Evolutionary conservation across 2,113 vertebrate species (phyloP).

Genomic region (Solenodon paradoxus): DNA sequence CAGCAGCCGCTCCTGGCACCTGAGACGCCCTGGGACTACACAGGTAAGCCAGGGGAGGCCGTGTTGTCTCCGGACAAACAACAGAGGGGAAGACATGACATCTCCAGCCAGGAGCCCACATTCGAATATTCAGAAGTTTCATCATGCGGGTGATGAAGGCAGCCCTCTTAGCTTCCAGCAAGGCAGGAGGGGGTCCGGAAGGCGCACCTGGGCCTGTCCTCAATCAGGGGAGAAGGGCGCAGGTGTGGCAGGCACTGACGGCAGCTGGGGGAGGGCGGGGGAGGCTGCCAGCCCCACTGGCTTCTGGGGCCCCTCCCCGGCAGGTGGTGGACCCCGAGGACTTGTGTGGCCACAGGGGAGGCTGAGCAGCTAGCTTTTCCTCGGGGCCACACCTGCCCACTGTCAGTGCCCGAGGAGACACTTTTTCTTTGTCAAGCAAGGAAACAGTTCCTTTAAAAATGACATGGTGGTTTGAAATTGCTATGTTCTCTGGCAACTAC

Average conservation of each 20-base stretch:
- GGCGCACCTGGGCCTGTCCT: neutral
- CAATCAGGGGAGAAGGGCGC: neutral
- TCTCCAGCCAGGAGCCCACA: slow-evolving; percentile 82
- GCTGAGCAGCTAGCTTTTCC: neutral
- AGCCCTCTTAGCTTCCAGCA: neutral
- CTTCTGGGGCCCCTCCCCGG: neutral
- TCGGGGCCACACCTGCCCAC: neutral
- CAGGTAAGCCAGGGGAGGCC: slow-evolving; percentile 88
- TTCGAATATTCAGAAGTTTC: slow-evolving; percentile 85
- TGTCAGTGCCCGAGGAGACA: neutral
- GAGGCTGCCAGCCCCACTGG: neutral
- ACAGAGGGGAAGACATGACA: slow-evolving; percentile 84
- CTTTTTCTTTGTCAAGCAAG: slow-evolving; percentile 39
- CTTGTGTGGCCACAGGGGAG: fast-evolving
- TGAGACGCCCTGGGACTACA: slow-evolving; percentile 88
- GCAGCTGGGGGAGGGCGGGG: fast-evolving
- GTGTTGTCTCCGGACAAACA: slow-evolving; percentile 85
- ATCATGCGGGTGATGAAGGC: slow-evolving; percentile 61
- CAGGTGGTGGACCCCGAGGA: neutral
- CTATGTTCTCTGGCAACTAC: slow-evolving; percentile 36
- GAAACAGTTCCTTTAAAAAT: slow-evolving; percentile 55
- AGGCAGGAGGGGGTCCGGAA: neutral
- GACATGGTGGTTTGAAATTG: slow-evolving; percentile 34
- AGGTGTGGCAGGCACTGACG: neutral
- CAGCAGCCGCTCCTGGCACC: slow-evolving; percentile 84